phyloP scores from a whole-genome alignment of 2,888 invertebrate genomes.

The Drosophila hamatofila region DNA sequence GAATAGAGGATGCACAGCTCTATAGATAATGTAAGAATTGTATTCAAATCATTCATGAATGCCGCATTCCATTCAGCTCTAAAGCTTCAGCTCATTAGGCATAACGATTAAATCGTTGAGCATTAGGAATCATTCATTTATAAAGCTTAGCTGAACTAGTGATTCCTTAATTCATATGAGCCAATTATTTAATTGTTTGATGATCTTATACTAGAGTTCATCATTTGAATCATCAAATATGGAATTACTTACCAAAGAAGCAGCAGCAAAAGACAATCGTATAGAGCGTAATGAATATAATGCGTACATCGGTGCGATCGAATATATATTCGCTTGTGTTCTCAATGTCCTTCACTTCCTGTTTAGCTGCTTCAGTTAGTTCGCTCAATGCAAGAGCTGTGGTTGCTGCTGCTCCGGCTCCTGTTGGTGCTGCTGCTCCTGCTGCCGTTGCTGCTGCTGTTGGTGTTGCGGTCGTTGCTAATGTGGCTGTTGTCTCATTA shows the following conservation, averaged over 20 bases:
- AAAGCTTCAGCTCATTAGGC: neutral
- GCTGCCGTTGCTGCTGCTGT: constrained; percentile 1
- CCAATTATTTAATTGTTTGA: neutral
- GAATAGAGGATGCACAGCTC: neutral
- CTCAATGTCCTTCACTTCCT: constrained; percentile 69
- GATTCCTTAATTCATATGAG: no score
- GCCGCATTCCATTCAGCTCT: no score
- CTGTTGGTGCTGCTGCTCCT: constrained; percentile 1
- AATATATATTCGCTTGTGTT: constrained; percentile 89
- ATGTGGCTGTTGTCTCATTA: constrained; percentile 47
- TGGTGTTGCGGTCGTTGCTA: constrained; percentile 11
- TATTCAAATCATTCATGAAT: no score
- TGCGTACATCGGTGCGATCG: constrained; percentile 90
- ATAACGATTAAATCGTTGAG: no score
- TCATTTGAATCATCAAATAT: neutral
- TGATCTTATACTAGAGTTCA: no score
- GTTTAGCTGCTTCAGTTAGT: constrained; percentile 17
- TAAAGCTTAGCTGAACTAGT: neutral
- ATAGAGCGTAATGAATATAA: constrained; percentile 91
- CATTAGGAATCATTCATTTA: no score
- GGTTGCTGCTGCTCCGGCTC: constrained; percentile 23
- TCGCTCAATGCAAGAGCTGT: constrained; percentile 28
- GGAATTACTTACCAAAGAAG: constrained; percentile 90
- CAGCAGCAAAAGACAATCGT: constrained; percentile 92
- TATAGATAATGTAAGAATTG: neutral